Base-by-base conservation (phyloP, 2,797 vertebrate species). In the Chaetophractus vellerosus region DNA sequence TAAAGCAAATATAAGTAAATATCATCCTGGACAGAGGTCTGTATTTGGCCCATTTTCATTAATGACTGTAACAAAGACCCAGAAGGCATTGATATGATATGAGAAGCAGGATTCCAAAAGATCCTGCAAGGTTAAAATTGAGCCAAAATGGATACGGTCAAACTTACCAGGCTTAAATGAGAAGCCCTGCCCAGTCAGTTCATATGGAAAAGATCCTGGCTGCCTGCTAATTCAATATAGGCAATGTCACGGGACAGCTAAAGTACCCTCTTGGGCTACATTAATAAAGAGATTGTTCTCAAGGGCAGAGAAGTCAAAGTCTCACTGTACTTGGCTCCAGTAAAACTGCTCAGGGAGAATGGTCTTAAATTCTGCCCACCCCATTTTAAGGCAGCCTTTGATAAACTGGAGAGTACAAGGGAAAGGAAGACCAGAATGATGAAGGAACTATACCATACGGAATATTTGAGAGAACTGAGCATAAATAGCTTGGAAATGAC, bases 1-100 rank as follows among this genome's bases (percentile, higher is more conserved):
- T 23, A 95, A 90, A 80, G 64, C 64, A 71, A 95, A 87, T 50
- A 28, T 31, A 74, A 94, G 31, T 14, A 10, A 63, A 0, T 68
- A 18, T 59, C 28, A 36, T 59, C n/a, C 45, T 69, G 19, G 57
- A 92, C 12, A 75, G 52, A 75, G 14, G 24, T 55, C 38, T 66
- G 38, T 15, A 41, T 75, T 87, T 89, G 50, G 9, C 52, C 75
- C 80, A 83, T 84, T 91, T 87, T 91, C 33, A 78, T 81, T 50
- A 90, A 41, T 41, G 41, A 68, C 23, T 82, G 50, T 86, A 79
- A 76, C 18, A 71, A 75, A 87, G 41, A 78, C 45, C 71, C 76
- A 84, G 52, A 68, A 90, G 33, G 72, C 26, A 72, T 0, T 71
- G 18, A 57, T 78, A 64, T 14, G n/a, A 86, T 78, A 33, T 59